These are phyloP conservation scores for Gari tellinella DNA, from an alignment of 2,888 invertebrate genomes.

Conservation along the genomic window DNA sequence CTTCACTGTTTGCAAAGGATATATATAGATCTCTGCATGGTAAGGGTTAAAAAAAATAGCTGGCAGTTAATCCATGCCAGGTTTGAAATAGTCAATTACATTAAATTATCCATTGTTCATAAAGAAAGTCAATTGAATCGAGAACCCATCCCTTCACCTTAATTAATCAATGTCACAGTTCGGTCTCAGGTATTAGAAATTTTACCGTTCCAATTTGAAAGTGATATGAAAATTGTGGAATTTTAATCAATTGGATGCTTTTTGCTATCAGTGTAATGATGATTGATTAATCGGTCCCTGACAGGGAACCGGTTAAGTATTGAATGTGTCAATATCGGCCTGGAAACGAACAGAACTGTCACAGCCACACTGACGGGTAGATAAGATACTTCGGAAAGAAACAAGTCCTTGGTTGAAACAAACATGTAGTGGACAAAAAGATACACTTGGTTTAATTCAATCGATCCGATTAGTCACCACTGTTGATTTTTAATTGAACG, in stretches of 20 bases:
- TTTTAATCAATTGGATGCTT: slow-evolving; percentile 46
- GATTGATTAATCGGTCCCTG: slow-evolving; percentile 33
- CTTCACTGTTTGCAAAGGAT: neutral
- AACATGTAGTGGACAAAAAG: too few species aligned
- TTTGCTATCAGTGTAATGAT: slow-evolving; percentile 40
- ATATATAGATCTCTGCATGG: too few species aligned
- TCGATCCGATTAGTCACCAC: too few species aligned
- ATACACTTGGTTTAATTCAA: too few species aligned
- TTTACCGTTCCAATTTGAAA: slow-evolving; percentile 53
- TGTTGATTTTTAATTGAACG: too few species aligned
- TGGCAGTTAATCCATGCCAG: neutral
- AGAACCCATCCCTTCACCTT: slow-evolving; percentile 14
- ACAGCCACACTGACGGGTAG: too few species aligned
- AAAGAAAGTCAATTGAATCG: slow-evolving; percentile 22
- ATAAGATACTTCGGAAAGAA: too few species aligned
- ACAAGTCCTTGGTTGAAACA: too few species aligned
- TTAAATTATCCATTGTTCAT: slow-evolving; percentile 29
- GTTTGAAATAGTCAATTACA: slow-evolving; percentile 8
- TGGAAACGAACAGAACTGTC: too few species aligned
- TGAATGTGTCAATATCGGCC: too few species aligned
- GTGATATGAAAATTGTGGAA: slow-evolving; percentile 56
- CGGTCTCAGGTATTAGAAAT: slow-evolving; percentile 16
- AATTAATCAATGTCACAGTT: slow-evolving; percentile 55
- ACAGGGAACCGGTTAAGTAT: neutral
- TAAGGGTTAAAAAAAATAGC: too few species aligned